phyloP scores from a whole-genome alignment of 1,140 invertebrate genomes.

The Aphelinus atriplicis region DNA sequence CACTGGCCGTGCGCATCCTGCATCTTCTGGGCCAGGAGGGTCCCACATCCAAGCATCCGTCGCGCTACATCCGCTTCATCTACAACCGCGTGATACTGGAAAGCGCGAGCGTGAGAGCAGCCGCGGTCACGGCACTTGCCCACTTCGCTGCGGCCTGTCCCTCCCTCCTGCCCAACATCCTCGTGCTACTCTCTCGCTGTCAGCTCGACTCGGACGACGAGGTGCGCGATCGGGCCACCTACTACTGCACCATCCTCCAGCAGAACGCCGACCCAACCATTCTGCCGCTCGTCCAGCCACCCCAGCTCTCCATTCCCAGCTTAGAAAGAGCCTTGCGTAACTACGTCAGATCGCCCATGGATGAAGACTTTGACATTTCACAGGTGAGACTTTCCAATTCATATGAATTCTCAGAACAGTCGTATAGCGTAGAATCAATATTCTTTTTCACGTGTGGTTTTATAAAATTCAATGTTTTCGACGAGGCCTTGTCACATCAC shows the following conservation, averaged over 20 bases:
- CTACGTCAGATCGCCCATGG: slow-evolving; percentile 80
- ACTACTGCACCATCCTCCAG: slow-evolving; percentile 89
- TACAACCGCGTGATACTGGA: slow-evolving; percentile 99
- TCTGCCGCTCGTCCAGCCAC: slow-evolving; percentile 58
- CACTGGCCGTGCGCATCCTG: slow-evolving; percentile 95
- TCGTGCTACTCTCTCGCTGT: slow-evolving; percentile 84
- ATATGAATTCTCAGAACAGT: too few relatives aligned
- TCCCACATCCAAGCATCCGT: slow-evolving; percentile 92
- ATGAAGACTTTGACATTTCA: slow-evolving; percentile 87
- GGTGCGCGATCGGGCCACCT: slow-evolving; percentile 97
- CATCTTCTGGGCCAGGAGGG: slow-evolving; percentile 98
- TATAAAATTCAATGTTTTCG: too few relatives aligned
- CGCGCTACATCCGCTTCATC: slow-evolving; percentile 96
- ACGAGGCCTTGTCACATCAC: background rate
- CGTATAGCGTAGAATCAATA: too few relatives aligned
- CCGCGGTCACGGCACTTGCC: slow-evolving; percentile 95
- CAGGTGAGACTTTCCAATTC: slow-evolving; percentile 42
- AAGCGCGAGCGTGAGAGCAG: slow-evolving; percentile 91
- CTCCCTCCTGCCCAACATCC: slow-evolving; percentile 88
- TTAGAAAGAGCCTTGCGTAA: slow-evolving; percentile 87
- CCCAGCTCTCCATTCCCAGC: slow-evolving; percentile 82
- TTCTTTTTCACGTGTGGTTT: too few relatives aligned
- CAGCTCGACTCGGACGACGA: slow-evolving; percentile 98
- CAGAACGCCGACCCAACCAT: slow-evolving; percentile 68
- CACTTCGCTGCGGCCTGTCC: slow-evolving; percentile 97